These are phyloP conservation scores for Aspidoscelis tigris DNA, from an alignment of 2,113 vertebrate genomes.

Conservation along the genomic window DNA sequence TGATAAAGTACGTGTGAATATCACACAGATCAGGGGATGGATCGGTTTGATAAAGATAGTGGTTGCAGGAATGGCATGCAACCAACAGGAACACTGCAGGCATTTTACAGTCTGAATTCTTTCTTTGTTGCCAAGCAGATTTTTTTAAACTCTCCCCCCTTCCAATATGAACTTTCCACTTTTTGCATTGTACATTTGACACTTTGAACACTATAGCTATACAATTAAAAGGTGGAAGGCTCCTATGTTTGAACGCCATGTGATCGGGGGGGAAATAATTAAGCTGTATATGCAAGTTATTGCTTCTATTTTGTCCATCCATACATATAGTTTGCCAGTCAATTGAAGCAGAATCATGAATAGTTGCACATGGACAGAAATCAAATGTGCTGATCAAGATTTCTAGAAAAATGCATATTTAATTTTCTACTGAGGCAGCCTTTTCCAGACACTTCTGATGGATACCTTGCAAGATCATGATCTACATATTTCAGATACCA, in stretches of 20 bases:
- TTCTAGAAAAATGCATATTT: conserved; percentile 1
- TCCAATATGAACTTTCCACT: no score
- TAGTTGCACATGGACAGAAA: conserved; percentile 37
- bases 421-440: conserved; percentile 10
- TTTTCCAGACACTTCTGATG: neutral
- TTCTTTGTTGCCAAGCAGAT: no score
- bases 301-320: conserved; percentile 36
- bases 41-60: no score
- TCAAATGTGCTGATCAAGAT: conserved; percentile 47
- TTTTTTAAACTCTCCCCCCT: no score
- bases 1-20: no score
- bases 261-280: neutral
- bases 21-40: no score
- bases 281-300: neutral
- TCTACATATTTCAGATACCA: conserved; percentile 22
- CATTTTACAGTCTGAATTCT: no score
- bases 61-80: no score
- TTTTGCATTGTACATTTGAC: neutral
- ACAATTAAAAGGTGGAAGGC: neutral
- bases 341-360: neutral
- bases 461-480: neutral
- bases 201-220: neutral
- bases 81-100: no score
- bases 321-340: neutral
- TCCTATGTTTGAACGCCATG: neutral